Evolutionary conservation across 35 echinoderm and acorn worm genomes (phyloP).

Genomic region (Antedon bifida): DNA sequence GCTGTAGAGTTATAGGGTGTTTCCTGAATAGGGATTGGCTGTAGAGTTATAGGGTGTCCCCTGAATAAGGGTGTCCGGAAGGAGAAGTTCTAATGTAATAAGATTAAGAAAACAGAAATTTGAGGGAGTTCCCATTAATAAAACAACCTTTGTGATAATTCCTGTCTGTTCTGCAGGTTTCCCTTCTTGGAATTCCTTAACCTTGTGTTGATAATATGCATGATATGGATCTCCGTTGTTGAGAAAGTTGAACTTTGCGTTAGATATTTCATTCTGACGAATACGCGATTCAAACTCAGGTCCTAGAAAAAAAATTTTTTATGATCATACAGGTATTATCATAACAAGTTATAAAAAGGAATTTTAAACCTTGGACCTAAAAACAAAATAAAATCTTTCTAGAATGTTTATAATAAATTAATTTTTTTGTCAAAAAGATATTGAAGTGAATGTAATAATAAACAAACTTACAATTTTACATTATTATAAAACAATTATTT

Average conservation of each 20-base stretch:
- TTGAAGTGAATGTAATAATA: background rate
- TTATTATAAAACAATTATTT: background rate
- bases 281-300: conserved; percentile 94
- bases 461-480: too few relatives aligned
- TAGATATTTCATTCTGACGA: conserved; percentile 90
- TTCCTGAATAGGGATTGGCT: too few relatives aligned
- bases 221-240: conserved; percentile 95
- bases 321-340: background rate
- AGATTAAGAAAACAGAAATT: too few relatives aligned
- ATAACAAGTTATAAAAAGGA: background rate
- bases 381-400: background rate
- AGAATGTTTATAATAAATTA: background rate
- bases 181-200: conserved; percentile 93
- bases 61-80: too few relatives aligned
- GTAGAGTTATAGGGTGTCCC: too few relatives aligned
- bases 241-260: conserved; percentile 96
- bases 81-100: too few relatives aligned
- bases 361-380: background rate
- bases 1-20: too few relatives aligned
- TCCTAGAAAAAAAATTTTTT: conserved; percentile 29
- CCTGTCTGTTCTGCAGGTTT: conserved; percentile 49
- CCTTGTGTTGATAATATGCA: conserved; percentile 95
- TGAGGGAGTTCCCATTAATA: too few relatives aligned
- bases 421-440: too few relatives aligned
- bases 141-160: conserved; percentile 19